Evolutionary conservation across 2,888 invertebrate genomes (phyloP).

Genomic region (Lordiphosa fenestrarum): DNA sequence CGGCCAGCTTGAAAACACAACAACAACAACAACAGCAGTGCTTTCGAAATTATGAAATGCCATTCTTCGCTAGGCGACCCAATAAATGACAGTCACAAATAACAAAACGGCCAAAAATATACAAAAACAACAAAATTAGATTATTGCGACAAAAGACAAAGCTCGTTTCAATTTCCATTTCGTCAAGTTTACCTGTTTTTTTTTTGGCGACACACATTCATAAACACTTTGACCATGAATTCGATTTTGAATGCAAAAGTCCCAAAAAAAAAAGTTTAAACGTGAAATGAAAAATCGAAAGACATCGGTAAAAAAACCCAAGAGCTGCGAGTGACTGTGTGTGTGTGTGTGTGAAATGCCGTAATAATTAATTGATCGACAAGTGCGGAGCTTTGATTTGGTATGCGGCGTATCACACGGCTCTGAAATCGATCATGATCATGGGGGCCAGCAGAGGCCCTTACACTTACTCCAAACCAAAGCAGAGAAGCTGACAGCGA

Average conservation of each 20-base stretch:
- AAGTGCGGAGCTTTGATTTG: conserved; percentile 65
- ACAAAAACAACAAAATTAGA: conserved; percentile 42
- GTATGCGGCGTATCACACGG: conserved; percentile 58
- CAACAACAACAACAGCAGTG: conserved; percentile 3
- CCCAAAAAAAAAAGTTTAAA: conserved; percentile 48
- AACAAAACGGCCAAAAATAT: conserved; percentile 3
- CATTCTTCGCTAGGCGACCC: conserved; percentile 60
- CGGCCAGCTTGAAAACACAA: conserved; percentile 20
- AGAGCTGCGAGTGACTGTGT: conserved; percentile 25
- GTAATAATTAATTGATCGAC: conserved; percentile 73
- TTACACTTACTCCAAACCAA: conserved; percentile 42
- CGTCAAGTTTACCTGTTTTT: conserved; percentile 61
- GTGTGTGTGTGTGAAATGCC: conserved; percentile 56
- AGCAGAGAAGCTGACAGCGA: conserved; percentile 29
- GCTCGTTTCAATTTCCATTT: conserved; percentile 59
- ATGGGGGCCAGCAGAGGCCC: conserved; percentile 32
- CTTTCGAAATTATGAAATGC: conserved; percentile 53
- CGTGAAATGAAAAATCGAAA: conserved; percentile 42
- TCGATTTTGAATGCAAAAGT: conserved; percentile 69
- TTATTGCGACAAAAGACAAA: conserved; percentile 54
- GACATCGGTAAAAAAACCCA: conserved; percentile 55
- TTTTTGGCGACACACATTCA: conserved; percentile 65
- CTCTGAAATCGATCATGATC: conserved; percentile 57
- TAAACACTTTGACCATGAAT: conserved; percentile 66
- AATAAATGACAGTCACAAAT: conserved; percentile 24